phyloP scores from a whole-genome alignment of 2,113 vertebrate genomes.

The Ctenomys sociabilis region DNA sequence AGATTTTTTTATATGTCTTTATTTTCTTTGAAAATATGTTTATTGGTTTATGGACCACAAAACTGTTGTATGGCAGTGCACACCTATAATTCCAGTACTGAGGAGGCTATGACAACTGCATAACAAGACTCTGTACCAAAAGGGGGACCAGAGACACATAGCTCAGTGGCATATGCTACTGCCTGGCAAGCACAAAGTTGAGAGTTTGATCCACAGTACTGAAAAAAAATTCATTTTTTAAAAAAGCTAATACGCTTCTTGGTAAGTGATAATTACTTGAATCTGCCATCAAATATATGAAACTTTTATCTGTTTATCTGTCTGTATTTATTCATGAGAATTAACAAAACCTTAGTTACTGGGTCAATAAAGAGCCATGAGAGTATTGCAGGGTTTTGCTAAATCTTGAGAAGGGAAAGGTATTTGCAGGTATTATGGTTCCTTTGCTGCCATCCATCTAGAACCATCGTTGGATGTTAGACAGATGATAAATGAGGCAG shows the following conservation, averaged over 20 bases:
- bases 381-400: not conserved
- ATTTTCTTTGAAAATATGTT: conserved; percentile 19
- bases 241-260: not conserved
- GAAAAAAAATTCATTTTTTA: not conserved
- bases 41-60: not conserved
- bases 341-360: not conserved
- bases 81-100: too few species aligned
- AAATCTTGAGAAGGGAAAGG: not conserved
- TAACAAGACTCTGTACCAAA: too few species aligned
- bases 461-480: not conserved
- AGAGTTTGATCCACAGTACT: too few species aligned
- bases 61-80: too few species aligned
- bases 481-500: not conserved
- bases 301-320: not conserved
- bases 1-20: not conserved
- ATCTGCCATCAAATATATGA: not conserved
- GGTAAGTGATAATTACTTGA: not conserved
- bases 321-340: not conserved
- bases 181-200: too few species aligned
- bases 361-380: not conserved
- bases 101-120: too few species aligned
- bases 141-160: too few species aligned
- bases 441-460: not conserved
- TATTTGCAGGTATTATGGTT: not conserved
- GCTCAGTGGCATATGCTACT: too few species aligned